phyloP scores from a whole-genome alignment of 1,140 invertebrate genomes.

The Cyclina sinensis region DNA sequence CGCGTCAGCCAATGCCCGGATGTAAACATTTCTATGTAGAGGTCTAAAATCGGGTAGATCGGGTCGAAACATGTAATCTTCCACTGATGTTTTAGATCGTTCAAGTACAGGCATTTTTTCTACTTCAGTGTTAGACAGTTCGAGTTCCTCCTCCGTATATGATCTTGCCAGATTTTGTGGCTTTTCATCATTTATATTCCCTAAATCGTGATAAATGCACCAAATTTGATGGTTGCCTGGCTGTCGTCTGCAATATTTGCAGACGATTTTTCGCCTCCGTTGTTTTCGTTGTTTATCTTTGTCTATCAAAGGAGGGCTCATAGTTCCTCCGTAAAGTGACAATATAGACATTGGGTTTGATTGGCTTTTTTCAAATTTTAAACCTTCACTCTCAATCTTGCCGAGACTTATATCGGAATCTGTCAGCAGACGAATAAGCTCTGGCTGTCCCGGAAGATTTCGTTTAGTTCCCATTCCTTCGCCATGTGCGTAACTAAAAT shows the following conservation, averaged over 20 bases:
- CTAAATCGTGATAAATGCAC: slow-evolving; percentile 48
- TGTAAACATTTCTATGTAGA: slow-evolving; percentile 55
- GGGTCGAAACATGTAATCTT: background rate
- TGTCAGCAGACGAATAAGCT: slow-evolving; percentile 44
- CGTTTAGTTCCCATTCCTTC: background rate
- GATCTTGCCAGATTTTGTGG: background rate
- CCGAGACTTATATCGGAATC: slow-evolving; percentile 28
- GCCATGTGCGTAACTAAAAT: slow-evolving; percentile 52
- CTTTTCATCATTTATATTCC: background rate
- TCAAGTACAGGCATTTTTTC: slow-evolving; percentile 1
- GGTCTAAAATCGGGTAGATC: slow-evolving; percentile 40
- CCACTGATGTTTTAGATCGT: slow-evolving; percentile 32
- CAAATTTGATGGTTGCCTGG: slow-evolving; percentile 62
- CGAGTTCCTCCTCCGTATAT: background rate
- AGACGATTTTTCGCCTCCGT: slow-evolving; percentile 34
- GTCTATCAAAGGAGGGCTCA: slow-evolving; percentile 23
- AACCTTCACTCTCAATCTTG: background rate
- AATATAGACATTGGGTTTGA: background rate
- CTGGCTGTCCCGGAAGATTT: slow-evolving; percentile 40
- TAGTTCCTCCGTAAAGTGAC: slow-evolving; percentile 18
- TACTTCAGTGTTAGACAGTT: background rate
- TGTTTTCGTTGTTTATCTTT: slow-evolving; percentile 24
- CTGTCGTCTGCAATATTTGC: slow-evolving; percentile 30
- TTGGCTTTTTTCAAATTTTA: background rate
- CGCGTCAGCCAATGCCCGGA: slow-evolving; percentile 47